A percentile compares a stretch with the other conserved stretches of the same genome.
These are phyloP conservation scores for Serranus cabrilla DNA, from an alignment of 2,797 vertebrate genomes.

Conservation along the genomic window DNA sequence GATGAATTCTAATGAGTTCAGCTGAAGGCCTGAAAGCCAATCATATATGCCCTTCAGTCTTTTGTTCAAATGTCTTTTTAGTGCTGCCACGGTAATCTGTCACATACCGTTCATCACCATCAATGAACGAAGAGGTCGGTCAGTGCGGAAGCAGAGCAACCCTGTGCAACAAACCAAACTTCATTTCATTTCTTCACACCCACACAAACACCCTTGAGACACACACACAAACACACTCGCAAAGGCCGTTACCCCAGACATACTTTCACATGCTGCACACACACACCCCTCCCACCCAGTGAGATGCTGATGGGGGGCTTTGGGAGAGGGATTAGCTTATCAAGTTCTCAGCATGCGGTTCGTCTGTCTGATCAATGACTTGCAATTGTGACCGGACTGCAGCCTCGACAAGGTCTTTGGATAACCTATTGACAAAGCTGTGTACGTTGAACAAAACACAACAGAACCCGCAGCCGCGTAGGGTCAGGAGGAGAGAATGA, in stretches of 20 bases:
- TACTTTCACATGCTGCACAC: constrained; percentile 70
- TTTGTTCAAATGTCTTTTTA: constrained; percentile 68
- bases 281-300: constrained; percentile 54
- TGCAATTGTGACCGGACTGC: constrained; percentile 76
- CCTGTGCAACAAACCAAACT: constrained; percentile 41
- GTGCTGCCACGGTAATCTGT: constrained; percentile 54
- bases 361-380: constrained; percentile 84
- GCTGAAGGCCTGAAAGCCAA: constrained; percentile 66
- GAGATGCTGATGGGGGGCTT: constrained; percentile 74
- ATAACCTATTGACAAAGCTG: constrained; percentile 86
- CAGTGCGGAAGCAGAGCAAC: constrained; percentile 46
- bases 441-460: constrained; percentile 70
- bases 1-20: constrained; percentile 79
- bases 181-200: constrained; percentile 36
- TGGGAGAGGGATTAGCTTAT: constrained; percentile 87
- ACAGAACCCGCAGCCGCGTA: constrained; percentile 35
- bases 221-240: constrained; percentile 24
- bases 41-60: constrained; percentile 76
- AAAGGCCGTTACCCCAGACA: constrained; percentile 24
- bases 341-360: constrained; percentile 81
- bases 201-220: constrained; percentile 11
- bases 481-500: constrained; percentile 47
- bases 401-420: constrained; percentile 82
- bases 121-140: constrained; percentile 63
- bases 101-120: constrained; percentile 68